phyloP scores from a whole-genome alignment of 2,797 vertebrate genomes.

The Buceros bicornis region DNA sequence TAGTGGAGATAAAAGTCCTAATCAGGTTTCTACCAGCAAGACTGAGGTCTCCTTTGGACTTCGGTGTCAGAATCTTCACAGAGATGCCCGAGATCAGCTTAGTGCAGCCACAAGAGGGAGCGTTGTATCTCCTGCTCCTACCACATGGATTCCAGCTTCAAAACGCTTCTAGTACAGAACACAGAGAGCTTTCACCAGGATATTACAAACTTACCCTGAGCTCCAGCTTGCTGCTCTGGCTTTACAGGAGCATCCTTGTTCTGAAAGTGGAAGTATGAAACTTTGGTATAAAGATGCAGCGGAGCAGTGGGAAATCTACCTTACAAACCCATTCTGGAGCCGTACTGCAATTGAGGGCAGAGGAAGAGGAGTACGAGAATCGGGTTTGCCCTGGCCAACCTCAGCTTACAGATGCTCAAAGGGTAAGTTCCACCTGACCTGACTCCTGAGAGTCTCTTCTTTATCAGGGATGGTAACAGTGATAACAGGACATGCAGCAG shows the following conservation, averaged over 20 bases:
- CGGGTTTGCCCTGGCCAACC: neutral
- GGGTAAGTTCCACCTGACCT: neutral
- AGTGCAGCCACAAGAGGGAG: constrained; percentile 42
- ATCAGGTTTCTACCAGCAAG: neutral
- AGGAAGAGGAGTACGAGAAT: neutral
- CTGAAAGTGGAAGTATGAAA: neutral
- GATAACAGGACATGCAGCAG: neutral
- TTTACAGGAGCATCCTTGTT: neutral
- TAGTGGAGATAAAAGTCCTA: neutral
- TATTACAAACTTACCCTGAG: neutral
- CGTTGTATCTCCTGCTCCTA: constrained; percentile 1
- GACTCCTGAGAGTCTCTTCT: neutral
- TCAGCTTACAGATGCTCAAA: neutral
- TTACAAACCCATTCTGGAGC: neutral
- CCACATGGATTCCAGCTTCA: neutral
- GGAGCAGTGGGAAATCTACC: neutral
- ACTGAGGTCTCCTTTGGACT: neutral
- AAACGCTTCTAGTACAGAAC: neutral
- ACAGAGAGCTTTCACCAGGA: neutral
- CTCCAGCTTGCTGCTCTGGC: neutral
- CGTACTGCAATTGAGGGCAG: neutral
- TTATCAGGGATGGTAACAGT: neutral
- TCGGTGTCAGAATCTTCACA: neutral
- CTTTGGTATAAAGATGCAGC: neutral
- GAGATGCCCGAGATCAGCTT: neutral